Evolutionary conservation across 2,113 vertebrate species (phyloP).

Genomic region (Anguilla rostrata): DNA sequence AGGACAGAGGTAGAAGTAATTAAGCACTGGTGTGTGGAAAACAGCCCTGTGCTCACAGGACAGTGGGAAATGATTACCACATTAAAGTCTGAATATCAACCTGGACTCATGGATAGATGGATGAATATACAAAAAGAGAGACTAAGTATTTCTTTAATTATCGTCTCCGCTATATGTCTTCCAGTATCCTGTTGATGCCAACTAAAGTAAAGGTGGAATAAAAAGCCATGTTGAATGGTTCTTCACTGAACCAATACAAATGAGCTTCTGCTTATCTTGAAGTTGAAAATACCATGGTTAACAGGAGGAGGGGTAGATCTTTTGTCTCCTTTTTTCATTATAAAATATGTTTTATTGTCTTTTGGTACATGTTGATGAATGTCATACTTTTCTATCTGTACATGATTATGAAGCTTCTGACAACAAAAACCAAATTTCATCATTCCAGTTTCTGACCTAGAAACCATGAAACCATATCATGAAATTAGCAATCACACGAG

Average conservation of each 20-base stretch:
- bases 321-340: background rate
- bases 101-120: constrained; percentile 64
- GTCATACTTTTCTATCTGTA: background rate
- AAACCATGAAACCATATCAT: background rate
- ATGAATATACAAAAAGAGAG: constrained; percentile 75
- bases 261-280: background rate
- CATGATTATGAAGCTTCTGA: background rate
- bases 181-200: constrained; percentile 77
- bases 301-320: background rate
- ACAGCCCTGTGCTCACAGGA: constrained; percentile 78
- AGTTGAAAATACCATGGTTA: background rate
- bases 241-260: constrained; percentile 18
- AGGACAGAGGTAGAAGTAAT: constrained; percentile 80
- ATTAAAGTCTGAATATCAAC: constrained; percentile 83
- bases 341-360: background rate
- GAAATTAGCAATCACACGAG: background rate
- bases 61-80: constrained; percentile 82
- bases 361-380: constrained; percentile 9
- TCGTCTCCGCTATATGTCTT: constrained; percentile 76
- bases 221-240: constrained; percentile 11
- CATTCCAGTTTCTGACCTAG: background rate
- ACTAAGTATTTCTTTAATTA: constrained; percentile 82
- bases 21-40: constrained; percentile 81
- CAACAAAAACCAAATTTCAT: background rate
- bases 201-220: constrained; percentile 79